phyloP scores from a whole-genome alignment of 2,113 vertebrate genomes.

The Gymnogyps californianus region DNA sequence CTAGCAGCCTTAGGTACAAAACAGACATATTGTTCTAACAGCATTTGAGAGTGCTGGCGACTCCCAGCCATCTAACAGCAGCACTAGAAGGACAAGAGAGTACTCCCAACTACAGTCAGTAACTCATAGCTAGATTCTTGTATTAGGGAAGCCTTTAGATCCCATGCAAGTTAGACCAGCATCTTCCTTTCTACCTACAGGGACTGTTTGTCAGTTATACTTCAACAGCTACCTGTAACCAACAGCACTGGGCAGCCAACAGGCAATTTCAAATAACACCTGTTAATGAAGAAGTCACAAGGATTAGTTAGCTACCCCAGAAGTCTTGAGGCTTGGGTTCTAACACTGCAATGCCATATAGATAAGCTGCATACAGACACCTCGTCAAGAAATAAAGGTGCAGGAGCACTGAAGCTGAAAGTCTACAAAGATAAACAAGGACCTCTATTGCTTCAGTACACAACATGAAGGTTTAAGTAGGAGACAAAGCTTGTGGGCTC shows the following conservation, averaged over 20 bases:
- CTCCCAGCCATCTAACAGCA: not conserved
- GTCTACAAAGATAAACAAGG: not conserved
- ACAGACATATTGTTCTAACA: not conserved
- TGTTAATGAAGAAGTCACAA: not conserved
- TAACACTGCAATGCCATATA: not conserved
- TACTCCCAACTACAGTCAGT: not conserved
- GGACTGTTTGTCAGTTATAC: not conserved
- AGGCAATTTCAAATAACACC: not conserved
- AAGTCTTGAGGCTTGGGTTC: not conserved
- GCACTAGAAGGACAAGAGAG: not conserved
- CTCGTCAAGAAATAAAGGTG: not conserved
- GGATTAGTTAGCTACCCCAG: not conserved
- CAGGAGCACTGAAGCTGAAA: not conserved
- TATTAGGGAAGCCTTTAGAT: not conserved
- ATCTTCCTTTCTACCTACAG: not conserved
- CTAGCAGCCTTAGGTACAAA: not conserved
- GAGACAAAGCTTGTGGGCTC: not conserved
- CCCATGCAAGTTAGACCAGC: not conserved
- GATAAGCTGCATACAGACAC: not conserved
- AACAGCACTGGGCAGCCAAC: not conserved
- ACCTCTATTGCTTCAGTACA: not conserved
- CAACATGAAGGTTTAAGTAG: not conserved
- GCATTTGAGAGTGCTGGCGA: not conserved
- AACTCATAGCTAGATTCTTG: not conserved
- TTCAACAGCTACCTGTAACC: not conserved